Conservation (phyloP, 2,797 vertebrate species). For the Limnodromus scolopaceus region DNA sequence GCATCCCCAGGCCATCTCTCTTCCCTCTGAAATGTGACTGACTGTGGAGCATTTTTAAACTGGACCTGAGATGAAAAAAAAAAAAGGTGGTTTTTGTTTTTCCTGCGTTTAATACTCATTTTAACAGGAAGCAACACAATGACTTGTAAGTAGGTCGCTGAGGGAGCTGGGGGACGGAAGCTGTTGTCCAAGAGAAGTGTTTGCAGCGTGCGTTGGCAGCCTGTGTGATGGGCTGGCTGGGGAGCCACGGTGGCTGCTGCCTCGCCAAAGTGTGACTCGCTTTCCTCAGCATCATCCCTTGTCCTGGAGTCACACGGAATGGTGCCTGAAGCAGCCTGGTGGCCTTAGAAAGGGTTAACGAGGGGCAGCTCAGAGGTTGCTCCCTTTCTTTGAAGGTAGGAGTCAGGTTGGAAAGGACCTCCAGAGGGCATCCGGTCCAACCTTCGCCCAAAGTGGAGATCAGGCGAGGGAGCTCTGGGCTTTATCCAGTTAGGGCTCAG, state of each 20-base stretch:
- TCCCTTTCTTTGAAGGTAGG: neutral
- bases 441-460: neutral
- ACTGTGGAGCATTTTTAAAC: neutral
- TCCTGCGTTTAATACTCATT: neutral
- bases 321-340: neutral
- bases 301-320: neutral
- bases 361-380: neutral
- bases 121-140: neutral
- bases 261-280: neutral
- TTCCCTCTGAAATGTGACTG: neutral
- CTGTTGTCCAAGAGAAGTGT: neutral
- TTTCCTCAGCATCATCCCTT: neutral
- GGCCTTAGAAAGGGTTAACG: neutral
- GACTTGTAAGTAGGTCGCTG: neutral
- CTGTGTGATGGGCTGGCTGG: neutral
- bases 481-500: neutral
- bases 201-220: neutral
- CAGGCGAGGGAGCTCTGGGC: accelerated
- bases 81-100: neutral
- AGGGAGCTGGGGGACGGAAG: neutral
- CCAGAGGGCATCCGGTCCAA: neutral
- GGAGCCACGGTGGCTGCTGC: neutral
- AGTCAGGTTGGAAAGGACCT: neutral
- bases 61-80: neutral
- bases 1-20: neutral